Evolutionary conservation across 1,140 invertebrate species (phyloP), one percentile per base, ranked within the genome.

Genomic region (Anagrus nilaparvatae): DNA sequence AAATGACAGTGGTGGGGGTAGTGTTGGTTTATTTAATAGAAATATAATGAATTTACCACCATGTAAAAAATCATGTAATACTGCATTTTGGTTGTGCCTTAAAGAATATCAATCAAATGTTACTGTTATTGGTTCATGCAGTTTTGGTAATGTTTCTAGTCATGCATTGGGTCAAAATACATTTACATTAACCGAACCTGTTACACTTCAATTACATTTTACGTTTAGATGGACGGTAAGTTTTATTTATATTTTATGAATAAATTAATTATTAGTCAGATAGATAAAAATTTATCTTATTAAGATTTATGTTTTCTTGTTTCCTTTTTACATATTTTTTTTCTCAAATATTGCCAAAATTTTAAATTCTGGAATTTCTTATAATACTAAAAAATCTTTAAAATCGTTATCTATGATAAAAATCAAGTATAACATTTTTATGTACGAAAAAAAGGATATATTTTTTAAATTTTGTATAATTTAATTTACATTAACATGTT

Each of bases 221-320:
- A 81, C 84, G 48, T 90, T 91, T 67, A 76, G 86, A 63, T 91
- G 87, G 87, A 89, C 87, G 76, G 86, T 90, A 63, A 86, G 84
- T 61, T 31, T 20, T 19, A 33, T 16, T 44, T 23, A 25, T 33
- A 14, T 23, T 40, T n/a, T 39, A 31, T 31, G 4, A 31, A 31
- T n/a, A n/a, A n/a, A n/a, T n/a, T n/a, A n/a, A n/a, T n/a, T n/a
- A n/a, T n/a, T n/a, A n/a, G n/a, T n/a, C n/a, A n/a, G n/a, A n/a
- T n/a, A n/a, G n/a, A n/a, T n/a, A n/a, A n/a, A n/a, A 13, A 35
- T 9, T 36, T 8, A 3, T 2, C 34, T 36, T 32, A 13, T 16
- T 7, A 7, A n/a, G 30, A 32, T 32, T 16, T 16, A 2, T 36
- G 5, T 27, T 8, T 27, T 27, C 12, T 8, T 29, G 7, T 16